Conservation (phyloP, 2,113 vertebrate species). For the Scomber scombrus region DNA sequence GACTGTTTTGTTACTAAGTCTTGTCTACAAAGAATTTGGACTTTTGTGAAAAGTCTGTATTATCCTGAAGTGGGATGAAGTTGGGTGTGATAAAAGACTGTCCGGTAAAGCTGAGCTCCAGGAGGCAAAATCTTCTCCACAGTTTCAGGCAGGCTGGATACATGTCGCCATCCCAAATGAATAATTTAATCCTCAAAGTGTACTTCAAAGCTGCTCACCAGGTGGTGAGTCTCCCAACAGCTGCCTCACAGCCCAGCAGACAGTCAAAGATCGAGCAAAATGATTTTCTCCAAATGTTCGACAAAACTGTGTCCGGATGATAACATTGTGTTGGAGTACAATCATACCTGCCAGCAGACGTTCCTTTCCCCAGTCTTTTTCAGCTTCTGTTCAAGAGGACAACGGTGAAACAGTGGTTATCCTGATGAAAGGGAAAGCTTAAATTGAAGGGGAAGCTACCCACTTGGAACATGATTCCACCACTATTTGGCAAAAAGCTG, state of each 20-base stretch:
- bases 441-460: slow-evolving; percentile 57
- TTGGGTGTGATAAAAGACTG: slow-evolving; percentile 89
- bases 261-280: slow-evolving; percentile 93
- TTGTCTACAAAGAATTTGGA: slow-evolving; percentile 88
- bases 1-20: slow-evolving; percentile 84
- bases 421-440: slow-evolving; percentile 64
- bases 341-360: slow-evolving; percentile 81
- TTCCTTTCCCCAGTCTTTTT: slow-evolving; percentile 51
- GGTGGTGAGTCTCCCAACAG: slow-evolving; percentile 90
- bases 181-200: slow-evolving; percentile 98
- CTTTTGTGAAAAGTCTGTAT: slow-evolving; percentile 88
- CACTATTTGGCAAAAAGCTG: slow-evolving; percentile 48
- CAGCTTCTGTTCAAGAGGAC: slow-evolving; percentile 59
- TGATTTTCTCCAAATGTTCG: slow-evolving; percentile 92
- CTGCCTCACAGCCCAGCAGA: slow-evolving; percentile 87
- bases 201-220: slow-evolving; percentile 94
- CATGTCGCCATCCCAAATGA: slow-evolving; percentile 91
- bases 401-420: slow-evolving; percentile 63
- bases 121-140: slow-evolving; percentile 93
- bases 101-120: slow-evolving; percentile 87
- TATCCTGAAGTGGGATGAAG: slow-evolving; percentile 90
- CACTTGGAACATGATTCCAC: slow-evolving; percentile 57
- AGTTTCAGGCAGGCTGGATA: slow-evolving; percentile 91
- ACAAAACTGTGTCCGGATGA: slow-evolving; percentile 93
- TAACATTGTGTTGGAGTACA: slow-evolving; percentile 89